Evolutionary conservation across 2,888 invertebrate species (phyloP).

Genomic region (Sabatieria punctata): DNA sequence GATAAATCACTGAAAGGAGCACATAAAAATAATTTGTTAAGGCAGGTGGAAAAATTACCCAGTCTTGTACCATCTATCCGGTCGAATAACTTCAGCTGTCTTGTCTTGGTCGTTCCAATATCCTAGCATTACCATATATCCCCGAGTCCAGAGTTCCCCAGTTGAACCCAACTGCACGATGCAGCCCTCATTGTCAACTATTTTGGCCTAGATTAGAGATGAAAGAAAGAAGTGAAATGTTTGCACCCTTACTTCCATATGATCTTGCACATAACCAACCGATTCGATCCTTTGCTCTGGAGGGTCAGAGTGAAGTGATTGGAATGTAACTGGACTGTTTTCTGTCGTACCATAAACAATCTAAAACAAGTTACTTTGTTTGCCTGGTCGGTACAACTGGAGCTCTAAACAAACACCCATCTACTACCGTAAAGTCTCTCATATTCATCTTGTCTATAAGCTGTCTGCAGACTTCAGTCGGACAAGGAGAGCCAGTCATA

Average conservation of each 20-base stretch:
- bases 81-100: conserved; percentile 48
- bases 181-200: conserved; percentile 45
- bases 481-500: conserved; percentile 52
- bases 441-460: conserved; percentile 33
- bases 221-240: background rate
- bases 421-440: conserved; percentile 32
- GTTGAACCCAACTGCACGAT: conserved; percentile 51
- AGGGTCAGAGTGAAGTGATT: conserved; percentile 33
- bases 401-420: no score
- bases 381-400: no score
- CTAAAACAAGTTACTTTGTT: no score
- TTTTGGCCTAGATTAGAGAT: conserved; percentile 15
- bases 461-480: conserved; percentile 36
- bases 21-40: background rate
- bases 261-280: conserved; percentile 38
- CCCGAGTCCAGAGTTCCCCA: conserved; percentile 58
- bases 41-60: conserved; percentile 41
- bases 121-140: conserved; percentile 55
- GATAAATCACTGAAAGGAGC: conserved; percentile 34
- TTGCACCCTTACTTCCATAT: conserved; percentile 35
- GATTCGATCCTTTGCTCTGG: conserved; percentile 36
- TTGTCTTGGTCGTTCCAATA: conserved; percentile 64
- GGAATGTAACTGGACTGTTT: conserved; percentile 41
- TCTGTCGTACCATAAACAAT: conserved; percentile 44
- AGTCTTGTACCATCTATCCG: conserved; percentile 59